Percentiles rank a stretch among this genome's conserved stretches.
Evolutionary conservation across 2,113 vertebrate genomes (phyloP).

Genomic region (Cephalopholis sonnerati): DNA sequence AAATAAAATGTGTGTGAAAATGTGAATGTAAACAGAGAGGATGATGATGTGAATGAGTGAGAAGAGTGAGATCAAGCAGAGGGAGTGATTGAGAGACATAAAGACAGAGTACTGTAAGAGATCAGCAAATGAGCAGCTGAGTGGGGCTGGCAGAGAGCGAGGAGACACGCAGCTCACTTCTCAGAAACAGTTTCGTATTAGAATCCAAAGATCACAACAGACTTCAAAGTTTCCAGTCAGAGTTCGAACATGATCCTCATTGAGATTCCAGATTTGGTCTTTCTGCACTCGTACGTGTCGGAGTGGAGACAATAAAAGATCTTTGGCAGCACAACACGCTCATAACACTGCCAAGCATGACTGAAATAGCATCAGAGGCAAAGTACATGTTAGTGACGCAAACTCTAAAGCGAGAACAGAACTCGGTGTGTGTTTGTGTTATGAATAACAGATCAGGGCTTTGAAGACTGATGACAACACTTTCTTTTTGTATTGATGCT

Average conservation of each 20-base stretch:
- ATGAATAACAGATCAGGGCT: constrained; percentile 7
- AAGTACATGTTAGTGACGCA: constrained; percentile 54
- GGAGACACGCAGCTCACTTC: constrained; percentile 24
- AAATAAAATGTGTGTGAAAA: neutral
- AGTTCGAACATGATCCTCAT: neutral
- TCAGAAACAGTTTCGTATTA: constrained; percentile 32
- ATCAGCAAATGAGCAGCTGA: constrained; percentile 43
- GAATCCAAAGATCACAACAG: constrained; percentile 26
- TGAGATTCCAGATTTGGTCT: constrained; percentile 5
- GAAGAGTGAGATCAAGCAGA: neutral
- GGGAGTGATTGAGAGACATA: constrained; percentile 15
- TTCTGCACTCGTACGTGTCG: neutral
- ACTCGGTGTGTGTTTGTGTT: constrained; percentile 24
- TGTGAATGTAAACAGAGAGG: constrained; percentile 1
- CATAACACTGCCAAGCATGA: constrained; percentile 37
- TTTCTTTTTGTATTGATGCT: neutral
- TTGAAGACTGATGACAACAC: constrained; percentile 6
- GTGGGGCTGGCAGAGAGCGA: constrained; percentile 25
- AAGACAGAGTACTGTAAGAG: constrained; percentile 17
- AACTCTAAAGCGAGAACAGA: constrained; percentile 38
- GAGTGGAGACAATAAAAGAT: constrained; percentile 41
- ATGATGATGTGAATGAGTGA: constrained; percentile 6
- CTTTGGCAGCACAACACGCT: constrained; percentile 30
- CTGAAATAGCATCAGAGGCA: constrained; percentile 57
- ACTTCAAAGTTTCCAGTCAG: constrained; percentile 36